A percentile compares a stretch with the other conserved stretches of the same genome.
These are phyloP conservation scores for Spea bombifrons DNA, from an alignment of 2,113 vertebrate species.

Conservation along the genomic window DNA sequence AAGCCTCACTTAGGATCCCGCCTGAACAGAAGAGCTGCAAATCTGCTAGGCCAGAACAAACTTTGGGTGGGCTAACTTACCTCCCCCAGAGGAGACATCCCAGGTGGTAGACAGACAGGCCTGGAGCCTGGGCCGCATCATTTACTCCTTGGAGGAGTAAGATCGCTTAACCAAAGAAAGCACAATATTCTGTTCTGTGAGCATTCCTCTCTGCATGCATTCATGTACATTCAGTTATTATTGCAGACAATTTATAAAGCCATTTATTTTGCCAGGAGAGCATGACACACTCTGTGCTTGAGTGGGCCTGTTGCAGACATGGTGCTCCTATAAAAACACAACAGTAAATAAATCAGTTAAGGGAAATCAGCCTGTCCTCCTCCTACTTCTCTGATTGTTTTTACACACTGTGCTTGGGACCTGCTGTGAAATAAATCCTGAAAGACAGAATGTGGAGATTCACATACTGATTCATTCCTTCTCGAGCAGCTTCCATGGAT, in stretches of 20 bases:
- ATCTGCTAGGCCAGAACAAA: conserved; percentile 61
- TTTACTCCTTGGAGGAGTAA: conserved; percentile 64
- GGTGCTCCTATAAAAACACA: conserved; percentile 85
- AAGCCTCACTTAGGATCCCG: background rate
- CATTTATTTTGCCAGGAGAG: conserved; percentile 89
- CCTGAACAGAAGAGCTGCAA: conserved; percentile 36
- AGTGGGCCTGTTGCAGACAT: conserved; percentile 75
- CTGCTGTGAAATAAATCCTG: conserved; percentile 68
- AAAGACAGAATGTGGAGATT: conserved; percentile 54
- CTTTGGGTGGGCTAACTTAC: conserved; percentile 84
- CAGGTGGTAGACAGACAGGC: conserved; percentile 75
- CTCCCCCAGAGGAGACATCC: conserved; percentile 75
- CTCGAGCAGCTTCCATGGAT: conserved; percentile 10
- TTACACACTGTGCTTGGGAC: conserved; percentile 64
- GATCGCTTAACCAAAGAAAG: conserved; percentile 68
- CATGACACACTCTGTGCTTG: conserved; percentile 86
- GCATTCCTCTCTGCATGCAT: conserved; percentile 69
- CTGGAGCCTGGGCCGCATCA: conserved; percentile 66
- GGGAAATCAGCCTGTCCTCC: conserved; percentile 64
- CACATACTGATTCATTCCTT: conserved; percentile 37
- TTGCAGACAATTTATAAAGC: conserved; percentile 87
- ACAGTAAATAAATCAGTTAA: conserved; percentile 84
- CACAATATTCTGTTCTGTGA: conserved; percentile 72
- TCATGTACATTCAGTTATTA: conserved; percentile 82
- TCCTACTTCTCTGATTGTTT: conserved; percentile 67